Conservation (phyloP, 2,113 vertebrate species). For the Cyanoramphus novaezelandiae region DNA sequence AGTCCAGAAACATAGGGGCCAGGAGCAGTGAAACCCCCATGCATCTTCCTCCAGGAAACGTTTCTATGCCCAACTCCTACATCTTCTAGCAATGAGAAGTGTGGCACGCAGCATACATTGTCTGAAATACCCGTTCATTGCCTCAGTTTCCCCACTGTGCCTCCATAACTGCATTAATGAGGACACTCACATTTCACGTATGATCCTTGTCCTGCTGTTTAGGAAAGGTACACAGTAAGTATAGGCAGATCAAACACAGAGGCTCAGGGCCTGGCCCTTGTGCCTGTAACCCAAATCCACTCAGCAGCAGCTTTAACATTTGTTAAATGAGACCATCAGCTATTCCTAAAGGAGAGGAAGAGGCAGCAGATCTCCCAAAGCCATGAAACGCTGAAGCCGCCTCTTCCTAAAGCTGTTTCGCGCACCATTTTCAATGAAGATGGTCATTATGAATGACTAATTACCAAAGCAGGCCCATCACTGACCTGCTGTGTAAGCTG, state of each 20-base stretch:
- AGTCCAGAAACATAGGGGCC: neutral
- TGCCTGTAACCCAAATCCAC: neutral
- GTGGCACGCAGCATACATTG: neutral
- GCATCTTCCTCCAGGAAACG: neutral
- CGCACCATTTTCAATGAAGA: neutral
- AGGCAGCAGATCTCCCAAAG: neutral
- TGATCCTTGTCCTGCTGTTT: neutral
- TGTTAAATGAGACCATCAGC: neutral
- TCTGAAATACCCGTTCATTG: neutral
- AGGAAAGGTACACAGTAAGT: neutral
- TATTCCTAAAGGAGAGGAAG: neutral
- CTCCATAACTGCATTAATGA: neutral
- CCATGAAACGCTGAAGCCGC: neutral
- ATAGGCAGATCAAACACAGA: neutral
- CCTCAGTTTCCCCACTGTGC: neutral
- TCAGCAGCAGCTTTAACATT: neutral
- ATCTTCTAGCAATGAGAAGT: neutral
- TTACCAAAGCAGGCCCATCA: neutral
- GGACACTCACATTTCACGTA: neutral
- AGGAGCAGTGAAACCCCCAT: neutral
- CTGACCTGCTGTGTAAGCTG: constrained; percentile 15
- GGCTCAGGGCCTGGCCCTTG: neutral
- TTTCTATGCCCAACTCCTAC: neutral
- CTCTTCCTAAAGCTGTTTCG: constrained; percentile 2
- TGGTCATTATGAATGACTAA: constrained; percentile 3